Evolutionary conservation across 2,888 invertebrate genomes (phyloP), one percentile per base, ranked within the genome.

Genomic region (Mythimna impura): DNA sequence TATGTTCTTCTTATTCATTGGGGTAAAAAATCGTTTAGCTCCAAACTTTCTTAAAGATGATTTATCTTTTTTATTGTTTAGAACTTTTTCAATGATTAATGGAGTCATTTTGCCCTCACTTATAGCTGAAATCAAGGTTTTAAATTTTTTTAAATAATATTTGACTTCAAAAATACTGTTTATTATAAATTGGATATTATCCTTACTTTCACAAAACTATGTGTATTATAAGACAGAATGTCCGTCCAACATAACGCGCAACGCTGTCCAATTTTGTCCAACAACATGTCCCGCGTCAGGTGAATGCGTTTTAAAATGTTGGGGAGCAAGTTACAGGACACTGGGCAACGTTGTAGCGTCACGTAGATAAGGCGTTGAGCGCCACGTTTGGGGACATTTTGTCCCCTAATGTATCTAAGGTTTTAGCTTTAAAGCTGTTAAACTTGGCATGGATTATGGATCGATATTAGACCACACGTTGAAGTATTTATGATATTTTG

Each of bases 41-140:
- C 54, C 54, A 57, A 71, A 52, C 17, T 22, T 73, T 25, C 17
- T 63, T 6, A 60, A n/a, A 55, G 1, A 4, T 52, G 54, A 14
- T 72, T 67, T 20, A 22, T 57, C 14, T 50, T 67, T 57, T 57
- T 54, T 67, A 12, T 55, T 71, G 14, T 43, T 62, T 8, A 83
- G 10, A 52, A 83, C 34, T 25, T 20, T 25, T 54, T 78, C 73
- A 20, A 82, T 78, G 0, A 72, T 17, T 25, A 36, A 52, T 34
- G 83, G 79, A 20, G 79, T 61, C 52, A 79, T 54, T 47, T 47
- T 7, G 1, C 83, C 52, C 3, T 64, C 47, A 17, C 20, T 25
- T 50, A 83, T 10, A 54, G 61, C 79, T 79, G 64, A 72, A 79
- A 83, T 57, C 12, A 57, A 54, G 22, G 20, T 47, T 43, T 9